These are phyloP conservation scores for Nibea coibor DNA, from an alignment of 2,113 vertebrate genomes.

Conservation along the genomic window DNA sequence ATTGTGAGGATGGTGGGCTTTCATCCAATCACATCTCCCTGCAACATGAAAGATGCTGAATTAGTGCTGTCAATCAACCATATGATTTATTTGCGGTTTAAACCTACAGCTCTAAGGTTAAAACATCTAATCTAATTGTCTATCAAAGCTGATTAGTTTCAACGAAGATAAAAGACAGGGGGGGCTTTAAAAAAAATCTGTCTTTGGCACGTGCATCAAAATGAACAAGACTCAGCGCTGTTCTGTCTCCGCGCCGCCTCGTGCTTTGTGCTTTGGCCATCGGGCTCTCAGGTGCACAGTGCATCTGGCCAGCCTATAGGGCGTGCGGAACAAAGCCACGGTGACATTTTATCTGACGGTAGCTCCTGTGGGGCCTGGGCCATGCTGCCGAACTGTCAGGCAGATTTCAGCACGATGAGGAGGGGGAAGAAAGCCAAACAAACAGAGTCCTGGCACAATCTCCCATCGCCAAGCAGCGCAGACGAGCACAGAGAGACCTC, in stretches of 20 bases:
- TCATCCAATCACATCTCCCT: conserved; percentile 46
- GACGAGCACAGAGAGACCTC: conserved; percentile 67
- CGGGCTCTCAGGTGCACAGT: conserved; percentile 72
- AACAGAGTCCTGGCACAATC: conserved; percentile 80
- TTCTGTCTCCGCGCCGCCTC: conserved; percentile 12
- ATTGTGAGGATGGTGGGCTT: conserved; percentile 20
- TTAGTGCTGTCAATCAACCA: conserved; percentile 40
- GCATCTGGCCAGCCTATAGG: conserved; percentile 73
- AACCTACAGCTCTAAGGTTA: conserved; percentile 53
- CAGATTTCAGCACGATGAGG: conserved; percentile 79
- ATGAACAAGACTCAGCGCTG: conserved; percentile 30
- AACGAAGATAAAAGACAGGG: conserved; percentile 43
- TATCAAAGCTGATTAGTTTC: conserved; percentile 55
- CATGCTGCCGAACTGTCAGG: conserved; percentile 79
- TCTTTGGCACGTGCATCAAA: neutral
- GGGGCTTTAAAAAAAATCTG: conserved; percentile 11
- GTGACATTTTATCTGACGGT: conserved; percentile 84
- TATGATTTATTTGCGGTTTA: conserved; percentile 58
- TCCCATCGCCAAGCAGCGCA: conserved; percentile 71
- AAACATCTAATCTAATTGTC: conserved; percentile 52
- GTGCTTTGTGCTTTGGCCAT: conserved; percentile 42
- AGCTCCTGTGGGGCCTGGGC: conserved; percentile 77
- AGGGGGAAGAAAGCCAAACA: conserved; percentile 77
- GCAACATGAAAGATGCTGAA: conserved; percentile 29
- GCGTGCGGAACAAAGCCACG: conserved; percentile 75